A percentile compares a stretch with the other conserved stretches of the same genome.
Conservation (phyloP, 2,797 vertebrate species). For the Nyctalus aviator region DNA sequence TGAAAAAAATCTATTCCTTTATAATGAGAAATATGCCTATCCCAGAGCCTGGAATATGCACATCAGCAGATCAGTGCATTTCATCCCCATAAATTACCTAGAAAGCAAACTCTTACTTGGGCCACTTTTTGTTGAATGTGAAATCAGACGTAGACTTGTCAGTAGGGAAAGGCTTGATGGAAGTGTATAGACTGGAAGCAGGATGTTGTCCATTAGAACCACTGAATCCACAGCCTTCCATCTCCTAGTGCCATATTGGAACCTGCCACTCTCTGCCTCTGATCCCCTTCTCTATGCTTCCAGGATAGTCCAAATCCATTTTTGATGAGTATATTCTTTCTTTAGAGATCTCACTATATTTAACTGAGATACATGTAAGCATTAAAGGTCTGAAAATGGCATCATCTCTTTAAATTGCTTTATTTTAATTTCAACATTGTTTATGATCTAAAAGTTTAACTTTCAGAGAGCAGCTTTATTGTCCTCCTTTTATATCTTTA, state of each 20-base stretch:
- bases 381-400: background rate
- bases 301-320: background rate
- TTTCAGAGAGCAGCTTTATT: background rate
- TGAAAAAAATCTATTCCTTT: background rate
- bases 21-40: constrained; percentile 34
- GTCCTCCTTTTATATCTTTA: background rate
- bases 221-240: background rate
- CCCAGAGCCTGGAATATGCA: background rate
- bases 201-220: background rate
- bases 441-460: background rate
- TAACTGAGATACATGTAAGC: background rate
- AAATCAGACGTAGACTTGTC: background rate
- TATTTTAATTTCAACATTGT: background rate
- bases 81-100: background rate
- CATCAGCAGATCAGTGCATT: background rate
- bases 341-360: background rate
- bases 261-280: background rate
- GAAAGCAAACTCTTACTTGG: background rate
- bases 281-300: background rate
- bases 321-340: background rate
- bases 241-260: background rate
- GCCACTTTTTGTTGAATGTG: background rate
- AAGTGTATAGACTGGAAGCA: background rate
- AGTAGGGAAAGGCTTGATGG: background rate
- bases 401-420: background rate